Base-by-base conservation (phyloP, 2,888 invertebrate species). In the Dendrolimus houi region DNA sequence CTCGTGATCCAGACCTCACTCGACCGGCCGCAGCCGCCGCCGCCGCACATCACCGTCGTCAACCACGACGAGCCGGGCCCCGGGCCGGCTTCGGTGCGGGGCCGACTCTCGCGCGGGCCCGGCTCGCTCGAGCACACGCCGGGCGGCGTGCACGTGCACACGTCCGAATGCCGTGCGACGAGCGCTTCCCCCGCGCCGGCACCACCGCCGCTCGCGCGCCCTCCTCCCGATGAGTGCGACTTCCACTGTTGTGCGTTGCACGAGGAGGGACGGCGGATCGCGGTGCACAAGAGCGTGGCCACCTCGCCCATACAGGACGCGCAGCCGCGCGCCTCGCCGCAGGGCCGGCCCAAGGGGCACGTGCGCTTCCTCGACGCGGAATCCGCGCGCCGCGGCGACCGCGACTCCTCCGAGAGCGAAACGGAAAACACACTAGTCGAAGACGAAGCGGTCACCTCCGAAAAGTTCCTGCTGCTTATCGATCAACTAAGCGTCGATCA, bases 221-320 rank as follows among this genome's bases (percentile, higher is more conserved):
- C 76, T 79, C 91, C 75, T 80, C 91, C 92, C 67, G 97, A 97
- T 75, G 97, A 97, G 87, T 98, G 98, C 92, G 98, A 98, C 91
- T 98, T 98, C 89, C 98, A 98, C 86, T 98, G 98, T 87, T 97
- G 97, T 91, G 96, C 97, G 65, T 92, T 98, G 72, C 98, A 98
- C 92, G 97, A 97, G 85, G 97, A 97, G 83, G 97, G 97, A 9
- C 94, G 97, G 62, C 94, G 96, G 78, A 97, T 97, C 77, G 96
- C 97, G 65, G 96, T 97, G 65, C 96, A 96, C 91, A 97, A 97
- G 87, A 96, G 95, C 81, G 97, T 97, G 67, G 97, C 97, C 70
- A 97, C 97, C 67, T 97, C 97, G 63, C 97, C 98, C 71, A 97
- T 98, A 63, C 97, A 96, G 85, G 96, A 96, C 79, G 92, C 93